Conservation (phyloP, 2,797 vertebrate genomes). For the Brotula barbata region DNA sequence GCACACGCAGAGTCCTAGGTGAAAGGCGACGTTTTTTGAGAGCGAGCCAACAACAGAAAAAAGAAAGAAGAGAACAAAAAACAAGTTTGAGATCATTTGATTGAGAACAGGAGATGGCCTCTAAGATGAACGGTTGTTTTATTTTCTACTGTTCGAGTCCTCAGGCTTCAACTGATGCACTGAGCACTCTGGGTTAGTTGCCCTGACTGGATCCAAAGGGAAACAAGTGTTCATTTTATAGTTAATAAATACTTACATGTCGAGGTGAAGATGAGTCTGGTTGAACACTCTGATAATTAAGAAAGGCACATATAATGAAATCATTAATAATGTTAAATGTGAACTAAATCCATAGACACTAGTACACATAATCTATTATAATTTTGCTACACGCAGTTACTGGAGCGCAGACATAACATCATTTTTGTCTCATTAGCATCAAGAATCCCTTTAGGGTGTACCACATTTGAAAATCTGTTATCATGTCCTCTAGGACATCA, state of each 20-base stretch:
- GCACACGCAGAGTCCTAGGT: conserved; percentile 21
- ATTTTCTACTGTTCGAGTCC: neutral
- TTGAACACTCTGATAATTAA: conserved; percentile 89
- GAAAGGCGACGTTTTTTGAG: conserved; percentile 27
- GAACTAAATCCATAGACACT: neutral
- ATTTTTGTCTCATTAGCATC: neutral
- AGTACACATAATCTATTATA: neutral
- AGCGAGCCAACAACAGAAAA: conserved; percentile 25
- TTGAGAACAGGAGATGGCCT: conserved; percentile 6
- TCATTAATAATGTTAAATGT: neutral
- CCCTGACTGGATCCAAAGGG: no score
- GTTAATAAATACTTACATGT: conserved; percentile 86
- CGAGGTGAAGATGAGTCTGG: conserved; percentile 98
- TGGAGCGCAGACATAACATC: neutral
- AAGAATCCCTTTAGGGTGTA: conserved; percentile 1
- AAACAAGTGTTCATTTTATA: conserved; percentile 3
- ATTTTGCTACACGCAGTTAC: neutral
- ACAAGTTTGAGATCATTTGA: conserved; percentile 8
- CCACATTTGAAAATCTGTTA: neutral
- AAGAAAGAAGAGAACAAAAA: conserved; percentile 6
- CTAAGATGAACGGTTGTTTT: neutral
- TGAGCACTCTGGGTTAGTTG: neutral
- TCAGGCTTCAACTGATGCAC: neutral
- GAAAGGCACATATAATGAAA: neutral
- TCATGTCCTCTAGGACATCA: conserved; percentile 1